Base-by-base conservation (phyloP, 2,888 invertebrate species). In the Synanthedon formicaeformis region DNA sequence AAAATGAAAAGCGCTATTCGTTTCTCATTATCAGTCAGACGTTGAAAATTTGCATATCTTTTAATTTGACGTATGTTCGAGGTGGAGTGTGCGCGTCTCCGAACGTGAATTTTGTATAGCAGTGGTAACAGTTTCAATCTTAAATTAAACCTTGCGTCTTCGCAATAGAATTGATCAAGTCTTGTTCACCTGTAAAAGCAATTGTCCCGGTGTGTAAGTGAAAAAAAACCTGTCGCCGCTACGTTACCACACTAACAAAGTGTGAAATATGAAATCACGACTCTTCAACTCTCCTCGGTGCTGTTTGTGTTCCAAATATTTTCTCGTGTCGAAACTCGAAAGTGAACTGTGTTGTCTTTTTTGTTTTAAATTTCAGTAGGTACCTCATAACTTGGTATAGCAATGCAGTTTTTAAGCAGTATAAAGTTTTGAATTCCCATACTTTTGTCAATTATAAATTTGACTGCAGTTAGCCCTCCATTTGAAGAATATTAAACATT, bases 181-280 rank as follows among this genome's bases (percentile, higher is more conserved):
- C 48, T 41, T 34, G 34, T 4, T 34, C n/a, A 23, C 6, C 49
- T 16, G 16, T 16, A 50, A 12, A n/a, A 52, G 41, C 34, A 40
- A 13, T 52, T 51, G 54, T 50, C 41, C 50, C 40, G 51, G 40
- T 51, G 65, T 67, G 64, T 67, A 71, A 75, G 72, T 69, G 69
- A 78, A 79, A 75, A 71, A 71, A 73, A 81, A 83, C 84, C 81
- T 77, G 83, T 81, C 67, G 68, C 68, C 69, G 66, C 73, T 67
- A 69, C 71, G 73, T 77, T 76, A 76, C 79, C 75, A 75, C 80
- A 79, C 81, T 76, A 70, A 72, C 73, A 70, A 80, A 84, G 87
- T 87, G 87, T 86, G 85, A 87, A 87, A 85, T 85, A 87, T 85
- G 84, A 84, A 87, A 87, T 87, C 87, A 87, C 87, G 87, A 87